Evolutionary conservation across 1,140 invertebrate genomes (phyloP).

Genomic region (Cataglyphis hispanica): DNA sequence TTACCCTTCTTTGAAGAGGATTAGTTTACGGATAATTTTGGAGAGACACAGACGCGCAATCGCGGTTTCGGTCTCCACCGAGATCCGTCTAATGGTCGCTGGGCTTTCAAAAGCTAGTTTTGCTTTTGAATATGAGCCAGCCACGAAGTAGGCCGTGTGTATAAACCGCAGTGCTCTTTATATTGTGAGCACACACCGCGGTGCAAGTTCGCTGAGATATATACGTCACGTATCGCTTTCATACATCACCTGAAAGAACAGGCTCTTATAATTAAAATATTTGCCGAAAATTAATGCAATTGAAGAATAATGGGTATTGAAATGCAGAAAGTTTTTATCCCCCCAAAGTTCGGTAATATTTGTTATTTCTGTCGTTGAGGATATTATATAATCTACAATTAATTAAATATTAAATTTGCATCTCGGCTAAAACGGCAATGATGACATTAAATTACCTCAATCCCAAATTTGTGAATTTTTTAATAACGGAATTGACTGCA

Average conservation of each 20-base stretch:
- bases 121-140: slow-evolving; percentile 71
- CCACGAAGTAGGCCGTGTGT: slow-evolving; percentile 59
- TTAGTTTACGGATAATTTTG: slow-evolving; percentile 59
- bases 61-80: slow-evolving; percentile 47
- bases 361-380: neutral
- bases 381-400: slow-evolving; percentile 5
- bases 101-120: slow-evolving; percentile 69
- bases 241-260: slow-evolving; percentile 55
- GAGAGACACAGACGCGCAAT: slow-evolving; percentile 51
- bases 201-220: slow-evolving; percentile 64
- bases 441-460: neutral
- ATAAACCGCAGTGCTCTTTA: slow-evolving; percentile 41
- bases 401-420: neutral
- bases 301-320: neutral
- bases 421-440: neutral
- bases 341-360: neutral
- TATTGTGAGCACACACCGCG: neutral
- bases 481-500: neutral
- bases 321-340: neutral
- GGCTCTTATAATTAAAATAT: slow-evolving; percentile 59
- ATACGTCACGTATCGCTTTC: slow-evolving; percentile 68
- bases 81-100: slow-evolving; percentile 71
- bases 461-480: neutral
- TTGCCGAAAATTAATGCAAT: slow-evolving; percentile 18
- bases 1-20: slow-evolving; percentile 61